Evolutionary conservation across 2,888 invertebrate genomes (phyloP), one percentile per base, ranked within the genome.

Genomic region (Rutpela maculata): DNA sequence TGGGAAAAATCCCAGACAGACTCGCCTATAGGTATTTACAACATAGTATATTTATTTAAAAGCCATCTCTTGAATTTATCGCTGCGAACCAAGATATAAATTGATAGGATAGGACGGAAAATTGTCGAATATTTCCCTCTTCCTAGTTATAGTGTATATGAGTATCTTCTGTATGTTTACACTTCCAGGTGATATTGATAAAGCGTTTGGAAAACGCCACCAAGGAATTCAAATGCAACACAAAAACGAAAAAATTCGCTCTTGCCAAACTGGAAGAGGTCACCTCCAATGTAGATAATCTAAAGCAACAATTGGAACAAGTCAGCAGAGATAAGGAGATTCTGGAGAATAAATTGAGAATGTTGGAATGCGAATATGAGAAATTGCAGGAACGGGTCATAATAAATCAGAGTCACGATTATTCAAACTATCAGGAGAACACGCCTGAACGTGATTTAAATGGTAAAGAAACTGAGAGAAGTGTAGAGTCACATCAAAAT

Each of bases 221-320:
- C 0, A 88, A 86, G 78, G 88, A 88, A 73, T 86, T 88, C 65
- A 87, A 86, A 71, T 72, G 78, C 22, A 88, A 88, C 77, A 88
- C 87, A 0, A 86, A 86, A 78, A 85, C 87, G 7, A 89, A 88
- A 74, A 88, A 88, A 71, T 56, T 83, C 9, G 87, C 88, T 1
- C 75, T 89, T 31, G 85, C 85, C 0, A 88, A 88, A 77, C 78
- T 89, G 66, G 88, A 89, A 77, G 87, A 88, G 73, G 83, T 84
- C 1, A 82, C 85, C 11, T 74, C 75, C 26, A 80, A 80, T 57
- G 78, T 80, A 9, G 84, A 86, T 7, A 75, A 81, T 31, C 73
- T 87, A 7, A 85, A 84, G 31, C 77, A 82, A 15, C 85, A 87
- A 62, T 67, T 88, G 38, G 86, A 87, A 60, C 85, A 86, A 79